Evolutionary conservation across 2,113 vertebrate genomes (phyloP), one percentile per base, ranked within the genome.

Genomic region (Scatophagus argus): DNA sequence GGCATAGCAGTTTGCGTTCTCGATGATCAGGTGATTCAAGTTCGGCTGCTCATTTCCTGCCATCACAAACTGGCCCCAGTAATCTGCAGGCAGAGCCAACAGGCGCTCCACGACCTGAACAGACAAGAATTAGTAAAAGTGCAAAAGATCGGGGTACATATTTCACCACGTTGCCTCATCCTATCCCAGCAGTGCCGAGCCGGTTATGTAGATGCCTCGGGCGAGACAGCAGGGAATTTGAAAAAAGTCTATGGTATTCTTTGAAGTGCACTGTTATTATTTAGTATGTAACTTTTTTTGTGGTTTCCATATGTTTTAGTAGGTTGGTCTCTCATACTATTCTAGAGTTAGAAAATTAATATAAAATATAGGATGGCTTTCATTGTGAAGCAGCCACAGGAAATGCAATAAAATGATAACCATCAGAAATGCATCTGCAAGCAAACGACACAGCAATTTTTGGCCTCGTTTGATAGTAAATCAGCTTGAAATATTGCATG

Each of bases 61-160:
- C 91, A 95, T 95, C 92, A 98, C 95, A 92, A 96, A 91, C 89
- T 96, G 96, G 90, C 88, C 95, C 98, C 98, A 99, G 90, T 96
- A 99, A 29, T 95, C 95, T 68, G 88, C 74, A 0, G 98, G 97
- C 77, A 99, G 88, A 75, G 89, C 77, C 77, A 99, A 80, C 27
- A 99, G 95, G 27, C 97, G 93, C 86, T 97, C 97, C 65, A 99
- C 90, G 0, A 99, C 97, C 98, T 99, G 75, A 74, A 64, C 31
- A 51, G 17, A 77, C 2, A 34, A 38, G 21, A 52, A 60, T 70
- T 10, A 52, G 49, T 17, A 21, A 41, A 52, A 64, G 70, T 2
- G 32, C 6, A 74, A 47, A 59, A 54, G 16, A 70, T 55, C 4
- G 47, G 23, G 21, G 32, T 32, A n/a, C n/a, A n/a, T 23, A 59